These are phyloP conservation scores for Accipiter cooperii DNA, from an alignment of 2,113 vertebrate species.

Conservation along the genomic window DNA sequence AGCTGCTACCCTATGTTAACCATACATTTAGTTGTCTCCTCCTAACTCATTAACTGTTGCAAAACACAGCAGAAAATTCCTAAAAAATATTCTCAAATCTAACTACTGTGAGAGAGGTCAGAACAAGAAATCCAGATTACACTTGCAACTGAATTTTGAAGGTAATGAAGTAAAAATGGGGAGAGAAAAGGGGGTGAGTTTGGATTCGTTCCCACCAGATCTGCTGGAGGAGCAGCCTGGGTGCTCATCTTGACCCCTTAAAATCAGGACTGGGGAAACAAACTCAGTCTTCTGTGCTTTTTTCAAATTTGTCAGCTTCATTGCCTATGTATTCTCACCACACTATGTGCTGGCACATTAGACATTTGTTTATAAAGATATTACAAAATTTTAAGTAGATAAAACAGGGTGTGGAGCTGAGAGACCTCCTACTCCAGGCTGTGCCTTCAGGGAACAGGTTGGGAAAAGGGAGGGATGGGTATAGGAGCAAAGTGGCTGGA, in stretches of 20 bases:
- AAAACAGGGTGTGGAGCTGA: background rate
- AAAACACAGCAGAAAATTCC: background rate
- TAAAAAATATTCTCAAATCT: background rate
- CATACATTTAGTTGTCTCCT: background rate
- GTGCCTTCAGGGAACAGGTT: background rate
- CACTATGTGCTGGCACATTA: background rate
- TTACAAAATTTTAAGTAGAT: background rate
- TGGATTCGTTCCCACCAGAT: rapidly evolving
- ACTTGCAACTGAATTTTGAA: background rate
- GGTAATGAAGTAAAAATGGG: background rate
- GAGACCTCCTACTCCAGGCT: background rate
- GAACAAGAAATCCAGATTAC: background rate
- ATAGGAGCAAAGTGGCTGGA: background rate
- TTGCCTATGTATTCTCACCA: background rate
- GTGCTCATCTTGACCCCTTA: background rate
- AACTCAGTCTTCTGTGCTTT: background rate
- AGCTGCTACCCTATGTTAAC: background rate
- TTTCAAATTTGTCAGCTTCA: background rate
- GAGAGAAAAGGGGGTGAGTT: background rate
- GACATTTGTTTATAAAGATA: background rate
- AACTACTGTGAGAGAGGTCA: background rate
- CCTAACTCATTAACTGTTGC: background rate
- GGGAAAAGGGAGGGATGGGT: background rate
- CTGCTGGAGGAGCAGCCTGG: background rate
- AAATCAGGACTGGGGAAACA: background rate